Percentiles rank a stretch among this genome's conserved stretches.
These are phyloP conservation scores for Pammene fasciana DNA, from an alignment of 2,888 invertebrate genomes.

Conservation along the genomic window DNA sequence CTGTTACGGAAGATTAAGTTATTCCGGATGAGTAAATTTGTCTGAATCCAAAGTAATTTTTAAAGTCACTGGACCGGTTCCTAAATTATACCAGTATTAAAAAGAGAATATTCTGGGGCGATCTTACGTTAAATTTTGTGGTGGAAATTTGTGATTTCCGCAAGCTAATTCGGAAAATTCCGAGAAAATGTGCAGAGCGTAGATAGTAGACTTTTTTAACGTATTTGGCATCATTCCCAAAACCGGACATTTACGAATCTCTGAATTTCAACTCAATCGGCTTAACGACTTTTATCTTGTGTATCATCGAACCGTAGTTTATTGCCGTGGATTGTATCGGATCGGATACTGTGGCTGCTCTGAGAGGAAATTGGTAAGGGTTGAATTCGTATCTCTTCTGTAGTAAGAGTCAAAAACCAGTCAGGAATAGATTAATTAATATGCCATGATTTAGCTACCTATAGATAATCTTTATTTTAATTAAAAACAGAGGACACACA, in stretches of 20 bases:
- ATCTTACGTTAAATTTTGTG: conserved; percentile 5
- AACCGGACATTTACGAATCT: conserved; percentile 8
- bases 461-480: no score
- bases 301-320: conserved; percentile 25
- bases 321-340: conserved; percentile 13
- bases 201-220: background rate
- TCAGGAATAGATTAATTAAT: background rate
- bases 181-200: conserved; percentile 2
- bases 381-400: conserved; percentile 23
- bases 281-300: conserved; percentile 35
- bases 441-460: background rate
- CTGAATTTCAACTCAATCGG: conserved; percentile 24
- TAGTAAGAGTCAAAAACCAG: conserved; percentile 26
- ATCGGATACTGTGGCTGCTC: conserved; percentile 31
- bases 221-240: conserved; percentile 14
- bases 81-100: conserved; percentile 1
- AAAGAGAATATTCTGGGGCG: background rate
- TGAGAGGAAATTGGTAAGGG: conserved; percentile 31
- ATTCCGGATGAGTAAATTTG: background rate
- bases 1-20: background rate
- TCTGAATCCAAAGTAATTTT: background rate
- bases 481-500: no score
- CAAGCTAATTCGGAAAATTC: conserved; percentile 4
- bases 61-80: conserved; percentile 13
- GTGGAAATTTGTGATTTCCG: conserved; percentile 17